Evolutionary conservation across 2,888 invertebrate species (phyloP).

Genomic region (Melinopterus prodromus): DNA sequence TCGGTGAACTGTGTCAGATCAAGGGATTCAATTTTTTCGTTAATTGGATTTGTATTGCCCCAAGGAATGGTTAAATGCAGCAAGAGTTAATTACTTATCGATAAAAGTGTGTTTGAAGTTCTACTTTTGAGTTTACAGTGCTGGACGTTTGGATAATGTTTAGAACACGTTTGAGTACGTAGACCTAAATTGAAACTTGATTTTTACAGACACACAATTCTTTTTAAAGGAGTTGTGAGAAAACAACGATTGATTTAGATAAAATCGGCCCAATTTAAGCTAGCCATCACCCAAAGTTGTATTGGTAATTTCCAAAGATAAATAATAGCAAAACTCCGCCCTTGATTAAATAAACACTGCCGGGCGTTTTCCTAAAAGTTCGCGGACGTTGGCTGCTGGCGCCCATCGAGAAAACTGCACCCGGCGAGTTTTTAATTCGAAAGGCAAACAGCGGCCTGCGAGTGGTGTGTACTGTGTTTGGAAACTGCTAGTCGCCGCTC

Average conservation of each 20-base stretch:
- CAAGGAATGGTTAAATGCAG: not conserved
- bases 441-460: too few species aligned
- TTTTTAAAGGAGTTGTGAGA: not conserved
- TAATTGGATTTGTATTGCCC: not conserved
- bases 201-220: too few species aligned
- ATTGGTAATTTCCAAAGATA: not conserved
- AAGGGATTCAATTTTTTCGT: conserved; percentile 9
- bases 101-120: not conserved
- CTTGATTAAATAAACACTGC: not conserved
- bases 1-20: conserved; percentile 12
- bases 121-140: not conserved
- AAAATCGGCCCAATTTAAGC: not conserved
- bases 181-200: too few species aligned
- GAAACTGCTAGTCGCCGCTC: too few species aligned
- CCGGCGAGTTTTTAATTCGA: too few species aligned
- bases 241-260: not conserved
- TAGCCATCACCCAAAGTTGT: not conserved
- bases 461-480: too few species aligned
- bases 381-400: too few species aligned
- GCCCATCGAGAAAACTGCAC: too few species aligned
- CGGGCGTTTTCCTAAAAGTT: too few species aligned
- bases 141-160: too few species aligned
- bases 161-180: too few species aligned
- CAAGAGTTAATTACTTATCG: not conserved
- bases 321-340: not conserved